These are phyloP conservation scores for Notolabrus celidotus DNA, from an alignment of 2,797 vertebrate species.

Conservation along the genomic window DNA sequence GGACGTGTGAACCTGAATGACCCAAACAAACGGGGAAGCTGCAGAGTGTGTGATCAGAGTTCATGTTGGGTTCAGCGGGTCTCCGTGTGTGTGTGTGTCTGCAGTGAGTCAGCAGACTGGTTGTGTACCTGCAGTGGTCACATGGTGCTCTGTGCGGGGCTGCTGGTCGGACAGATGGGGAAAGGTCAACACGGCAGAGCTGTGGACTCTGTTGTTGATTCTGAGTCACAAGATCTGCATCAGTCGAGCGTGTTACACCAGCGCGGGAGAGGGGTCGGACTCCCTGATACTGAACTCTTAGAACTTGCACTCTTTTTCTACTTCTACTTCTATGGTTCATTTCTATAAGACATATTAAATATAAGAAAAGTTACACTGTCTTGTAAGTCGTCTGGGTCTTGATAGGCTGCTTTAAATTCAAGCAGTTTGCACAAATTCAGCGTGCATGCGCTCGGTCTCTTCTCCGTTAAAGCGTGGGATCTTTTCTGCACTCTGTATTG, in stretches of 20 bases:
- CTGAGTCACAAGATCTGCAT: slow-evolving; percentile 40
- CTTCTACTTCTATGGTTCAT: not conserved
- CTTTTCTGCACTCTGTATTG: too few species aligned
- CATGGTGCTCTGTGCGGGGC: slow-evolving; percentile 11
- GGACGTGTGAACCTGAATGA: slow-evolving; percentile 7
- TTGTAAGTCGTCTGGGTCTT: too few species aligned
- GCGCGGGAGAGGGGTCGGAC: not conserved
- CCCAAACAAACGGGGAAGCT: not conserved
- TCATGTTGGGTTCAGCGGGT: slow-evolving; percentile 10
- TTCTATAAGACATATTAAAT: too few species aligned
- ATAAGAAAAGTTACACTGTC: too few species aligned
- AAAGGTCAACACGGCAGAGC: slow-evolving; percentile 46
- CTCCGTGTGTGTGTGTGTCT: not conserved
- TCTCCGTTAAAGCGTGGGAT: too few species aligned
- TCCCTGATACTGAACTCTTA: slow-evolving; percentile 8
- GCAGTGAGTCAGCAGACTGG: slow-evolving; percentile 16
- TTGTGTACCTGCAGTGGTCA: slow-evolving; percentile 38
- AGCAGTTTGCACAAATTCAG: too few species aligned
- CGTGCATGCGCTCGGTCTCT: too few species aligned
- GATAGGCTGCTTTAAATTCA: too few species aligned
- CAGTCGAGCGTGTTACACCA: slow-evolving; percentile 9
- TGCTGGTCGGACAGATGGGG: slow-evolving; percentile 32
- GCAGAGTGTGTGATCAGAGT: not conserved
- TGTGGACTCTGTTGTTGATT: slow-evolving; percentile 18
- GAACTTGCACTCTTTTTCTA: not conserved